These are phyloP conservation scores for Cheilosia impressa DNA, from an alignment of 2,888 invertebrate species.

Conservation along the genomic window DNA sequence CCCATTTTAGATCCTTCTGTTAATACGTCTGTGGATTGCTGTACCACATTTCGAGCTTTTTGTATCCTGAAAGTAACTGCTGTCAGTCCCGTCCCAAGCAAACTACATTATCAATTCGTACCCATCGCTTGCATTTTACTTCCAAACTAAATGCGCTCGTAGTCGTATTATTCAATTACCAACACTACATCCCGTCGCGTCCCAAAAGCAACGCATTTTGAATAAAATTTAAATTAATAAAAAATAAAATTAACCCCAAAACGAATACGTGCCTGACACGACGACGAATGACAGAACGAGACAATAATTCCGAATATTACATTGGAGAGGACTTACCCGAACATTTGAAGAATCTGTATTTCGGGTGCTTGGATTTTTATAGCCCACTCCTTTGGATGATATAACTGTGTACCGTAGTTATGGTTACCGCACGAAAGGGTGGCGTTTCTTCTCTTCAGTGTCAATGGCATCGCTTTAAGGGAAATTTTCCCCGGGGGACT, in stretches of 20 bases:
- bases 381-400: constrained; percentile 14
- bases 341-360: constrained; percentile 31
- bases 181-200: no score
- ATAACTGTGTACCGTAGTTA: background rate
- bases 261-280: constrained; percentile 4
- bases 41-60: no score
- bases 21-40: no score
- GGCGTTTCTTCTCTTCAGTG: background rate
- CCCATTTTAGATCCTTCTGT: no score
- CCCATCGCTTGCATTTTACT: no score
- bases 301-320: constrained; percentile 48
- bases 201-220: no score
- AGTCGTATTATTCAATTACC: no score
- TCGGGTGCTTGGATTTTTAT: constrained; percentile 42
- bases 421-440: constrained; percentile 5
- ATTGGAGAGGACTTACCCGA: constrained; percentile 19
- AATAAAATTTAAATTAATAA: background rate
- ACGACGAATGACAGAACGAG: constrained; percentile 34
- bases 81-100: no score
- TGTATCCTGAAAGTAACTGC: no score
- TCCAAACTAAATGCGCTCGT: no score
- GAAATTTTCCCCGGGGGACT: constrained; percentile 47
- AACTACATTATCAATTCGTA: no score
- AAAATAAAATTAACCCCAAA: constrained; percentile 2
- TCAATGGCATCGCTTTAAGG: constrained; percentile 26